phyloP scores from a whole-genome alignment of 1,140 invertebrate genomes.

The Leucophenga varia region DNA sequence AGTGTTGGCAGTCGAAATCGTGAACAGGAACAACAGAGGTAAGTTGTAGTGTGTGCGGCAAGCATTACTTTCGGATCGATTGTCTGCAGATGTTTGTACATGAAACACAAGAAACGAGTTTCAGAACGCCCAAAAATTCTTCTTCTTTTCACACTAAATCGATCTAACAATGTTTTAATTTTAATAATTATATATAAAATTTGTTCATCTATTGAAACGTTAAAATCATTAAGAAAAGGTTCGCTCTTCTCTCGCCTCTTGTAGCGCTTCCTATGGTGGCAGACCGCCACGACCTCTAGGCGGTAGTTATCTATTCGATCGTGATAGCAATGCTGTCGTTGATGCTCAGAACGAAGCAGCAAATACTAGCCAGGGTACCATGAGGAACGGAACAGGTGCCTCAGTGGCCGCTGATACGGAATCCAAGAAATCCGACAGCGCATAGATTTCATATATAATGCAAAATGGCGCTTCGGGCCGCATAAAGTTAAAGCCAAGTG shows the following conservation, averaged over 20 bases:
- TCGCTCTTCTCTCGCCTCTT: constrained; percentile 52
- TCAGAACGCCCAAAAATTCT: too few species aligned
- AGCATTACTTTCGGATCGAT: too few species aligned
- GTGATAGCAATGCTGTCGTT: constrained; percentile 32
- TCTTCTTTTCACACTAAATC: too few species aligned
- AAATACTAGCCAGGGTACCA: constrained; percentile 25
- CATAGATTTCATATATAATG: too few species aligned
- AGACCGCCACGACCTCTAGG: constrained; percentile 46
- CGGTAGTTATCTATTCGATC: constrained; percentile 53
- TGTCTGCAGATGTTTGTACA: too few species aligned
- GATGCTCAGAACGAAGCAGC: constrained; percentile 29
- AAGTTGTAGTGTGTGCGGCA: constrained; percentile 49
- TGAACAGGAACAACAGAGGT: constrained; percentile 49
- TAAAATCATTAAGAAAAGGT: constrained; percentile 52
- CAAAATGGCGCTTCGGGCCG: too few species aligned
- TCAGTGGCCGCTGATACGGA: constrained; percentile 39
- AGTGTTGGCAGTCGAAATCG: constrained; percentile 22
- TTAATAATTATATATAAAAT: too few species aligned
- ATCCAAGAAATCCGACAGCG: constrained; percentile 11
- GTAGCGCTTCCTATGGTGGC: constrained; percentile 55
- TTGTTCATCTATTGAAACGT: too few species aligned
- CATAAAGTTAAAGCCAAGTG: too few species aligned
- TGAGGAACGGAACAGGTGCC: constrained; percentile 16
- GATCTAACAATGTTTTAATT: too few species aligned
- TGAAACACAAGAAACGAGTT: too few species aligned